These are phyloP conservation scores for Typhlomys cinereus DNA, from an alignment of 2,113 vertebrate species.

Conservation along the genomic window DNA sequence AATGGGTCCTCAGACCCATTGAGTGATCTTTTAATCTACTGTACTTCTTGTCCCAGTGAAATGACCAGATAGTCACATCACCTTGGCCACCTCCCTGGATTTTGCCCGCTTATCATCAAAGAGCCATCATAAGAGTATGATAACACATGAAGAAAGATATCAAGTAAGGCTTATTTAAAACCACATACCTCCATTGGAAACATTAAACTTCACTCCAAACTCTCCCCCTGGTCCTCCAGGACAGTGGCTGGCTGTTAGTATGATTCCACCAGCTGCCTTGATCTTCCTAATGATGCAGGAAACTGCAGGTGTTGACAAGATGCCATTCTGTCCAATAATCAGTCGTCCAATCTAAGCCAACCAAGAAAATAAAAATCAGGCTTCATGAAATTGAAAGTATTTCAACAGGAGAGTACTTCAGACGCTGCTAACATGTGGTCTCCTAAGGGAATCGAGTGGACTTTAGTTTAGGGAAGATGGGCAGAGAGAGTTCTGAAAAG, in stretches of 20 bases:
- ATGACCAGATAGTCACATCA: too few species aligned
- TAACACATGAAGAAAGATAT: background rate
- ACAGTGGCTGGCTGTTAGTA: constrained; percentile 97
- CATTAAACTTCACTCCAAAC: constrained; percentile 98
- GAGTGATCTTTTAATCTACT: too few species aligned
- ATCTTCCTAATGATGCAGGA: constrained; percentile 99
- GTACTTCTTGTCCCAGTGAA: too few species aligned
- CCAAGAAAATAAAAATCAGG: background rate
- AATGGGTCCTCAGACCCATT: too few species aligned
- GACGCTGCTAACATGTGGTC: background rate
- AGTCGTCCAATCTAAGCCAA: constrained; percentile 93
- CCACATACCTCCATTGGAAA: constrained; percentile 95
- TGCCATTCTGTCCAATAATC: constrained; percentile 97
- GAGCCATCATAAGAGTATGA: background rate
- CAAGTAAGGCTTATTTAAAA: background rate
- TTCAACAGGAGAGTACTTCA: background rate
- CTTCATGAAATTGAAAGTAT: background rate
- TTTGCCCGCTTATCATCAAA: background rate
- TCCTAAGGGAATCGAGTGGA: background rate
- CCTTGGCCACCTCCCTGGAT: background rate
- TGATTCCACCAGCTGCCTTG: constrained; percentile 98
- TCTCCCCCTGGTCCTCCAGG: constrained; percentile 96
- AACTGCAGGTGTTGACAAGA: constrained; percentile 97
- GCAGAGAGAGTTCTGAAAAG: background rate
- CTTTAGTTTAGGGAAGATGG: background rate